These are phyloP conservation scores for Pheosia gnoma DNA, from an alignment of 2,888 invertebrate genomes.

Conservation along the genomic window DNA sequence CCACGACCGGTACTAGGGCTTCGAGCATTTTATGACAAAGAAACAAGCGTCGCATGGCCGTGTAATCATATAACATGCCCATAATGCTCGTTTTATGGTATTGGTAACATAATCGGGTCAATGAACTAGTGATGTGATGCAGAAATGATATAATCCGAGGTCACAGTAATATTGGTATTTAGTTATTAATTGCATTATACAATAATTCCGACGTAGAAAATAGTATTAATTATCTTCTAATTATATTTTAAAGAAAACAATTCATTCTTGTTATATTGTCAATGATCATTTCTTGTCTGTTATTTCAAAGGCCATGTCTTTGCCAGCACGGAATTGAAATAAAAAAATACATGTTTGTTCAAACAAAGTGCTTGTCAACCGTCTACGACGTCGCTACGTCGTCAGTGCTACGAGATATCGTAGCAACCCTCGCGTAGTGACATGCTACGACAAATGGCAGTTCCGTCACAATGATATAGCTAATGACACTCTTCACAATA, in stretches of 20 bases:
- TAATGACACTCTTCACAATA: constrained; percentile 32
- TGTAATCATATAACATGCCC: neutral
- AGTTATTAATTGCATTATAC: too few species aligned
- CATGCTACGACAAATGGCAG: constrained; percentile 12
- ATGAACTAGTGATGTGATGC: neutral
- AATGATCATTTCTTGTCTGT: too few species aligned
- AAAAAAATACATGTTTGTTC: too few species aligned
- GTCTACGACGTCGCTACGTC: neutral
- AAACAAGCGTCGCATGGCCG: constrained; percentile 2
- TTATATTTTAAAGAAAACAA: too few species aligned
- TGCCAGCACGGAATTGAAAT: too few species aligned
- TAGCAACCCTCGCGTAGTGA: constrained; percentile 26
- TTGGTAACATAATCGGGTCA: neutral
- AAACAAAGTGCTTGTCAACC: neutral
- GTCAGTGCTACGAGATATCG: constrained; percentile 20
- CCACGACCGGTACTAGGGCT: neutral
- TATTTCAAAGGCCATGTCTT: too few species aligned
- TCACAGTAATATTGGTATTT: neutral
- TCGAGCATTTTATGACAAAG: neutral
- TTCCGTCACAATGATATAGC: constrained; percentile 33
- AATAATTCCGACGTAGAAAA: too few species aligned
- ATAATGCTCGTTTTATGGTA: constrained; percentile 5
- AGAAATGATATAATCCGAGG: neutral
- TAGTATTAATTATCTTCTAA: too few species aligned
- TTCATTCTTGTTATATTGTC: too few species aligned